Conservation (phyloP, 2,888 invertebrate species). For the Pristionchus fissidentatus region DNA sequence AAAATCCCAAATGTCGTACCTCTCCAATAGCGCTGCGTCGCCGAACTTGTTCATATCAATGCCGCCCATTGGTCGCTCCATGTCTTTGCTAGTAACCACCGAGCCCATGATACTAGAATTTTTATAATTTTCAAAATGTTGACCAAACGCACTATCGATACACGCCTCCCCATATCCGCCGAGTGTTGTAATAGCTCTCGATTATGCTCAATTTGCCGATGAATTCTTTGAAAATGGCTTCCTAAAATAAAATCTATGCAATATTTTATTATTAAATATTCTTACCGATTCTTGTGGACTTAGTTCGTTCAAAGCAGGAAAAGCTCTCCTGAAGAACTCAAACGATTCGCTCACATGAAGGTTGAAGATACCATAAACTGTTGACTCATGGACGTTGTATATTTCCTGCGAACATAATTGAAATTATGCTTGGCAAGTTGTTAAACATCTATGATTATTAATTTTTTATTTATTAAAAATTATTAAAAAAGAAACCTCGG, state of each 20-base stretch:
- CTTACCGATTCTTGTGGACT: too few species aligned
- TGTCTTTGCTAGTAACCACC: background rate
- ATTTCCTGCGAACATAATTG: background rate
- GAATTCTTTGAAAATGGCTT: background rate
- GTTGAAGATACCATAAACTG: constrained; percentile 3
- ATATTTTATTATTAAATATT: too few species aligned
- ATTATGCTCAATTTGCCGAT: background rate
- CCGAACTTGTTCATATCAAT: background rate
- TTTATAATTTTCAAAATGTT: too few species aligned
- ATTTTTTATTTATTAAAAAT: too few species aligned
- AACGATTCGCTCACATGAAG: background rate
- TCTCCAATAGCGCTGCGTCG: background rate
- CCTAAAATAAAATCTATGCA: too few species aligned
- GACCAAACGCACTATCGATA: background rate
- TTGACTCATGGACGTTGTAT: background rate
- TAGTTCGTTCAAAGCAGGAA: background rate
- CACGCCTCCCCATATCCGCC: background rate
- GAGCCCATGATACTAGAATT: background rate
- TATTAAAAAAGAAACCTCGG: background rate
- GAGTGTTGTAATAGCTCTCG: background rate
- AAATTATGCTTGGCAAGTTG: too few species aligned
- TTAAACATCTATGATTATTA: too few species aligned
- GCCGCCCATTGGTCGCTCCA: too few species aligned
- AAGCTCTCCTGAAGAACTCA: background rate
- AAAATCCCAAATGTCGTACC: too few species aligned